Conservation (phyloP, 1,140 invertebrate genomes). For the Zelostemma sp. region DNA sequence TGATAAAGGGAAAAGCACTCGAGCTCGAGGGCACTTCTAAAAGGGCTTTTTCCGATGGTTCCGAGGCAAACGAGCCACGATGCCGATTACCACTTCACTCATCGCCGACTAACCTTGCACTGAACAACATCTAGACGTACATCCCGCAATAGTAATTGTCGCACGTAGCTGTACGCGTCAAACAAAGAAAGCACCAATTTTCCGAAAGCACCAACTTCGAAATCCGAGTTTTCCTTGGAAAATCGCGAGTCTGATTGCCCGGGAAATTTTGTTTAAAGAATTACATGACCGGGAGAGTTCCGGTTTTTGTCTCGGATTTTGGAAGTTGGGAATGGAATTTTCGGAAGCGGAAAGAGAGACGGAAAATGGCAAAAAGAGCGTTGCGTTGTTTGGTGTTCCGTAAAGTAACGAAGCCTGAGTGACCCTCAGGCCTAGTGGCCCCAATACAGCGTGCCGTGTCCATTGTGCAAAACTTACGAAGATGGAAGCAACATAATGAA, state of each 20-base stretch:
- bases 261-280: no score
- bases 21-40: conserved; percentile 10
- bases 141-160: conserved; percentile 51
- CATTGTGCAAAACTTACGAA: conserved; percentile 61
- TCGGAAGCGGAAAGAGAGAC: no score
- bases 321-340: no score
- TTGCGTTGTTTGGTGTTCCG: neutral
- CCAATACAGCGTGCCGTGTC: conserved; percentile 48
- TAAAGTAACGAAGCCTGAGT: neutral
- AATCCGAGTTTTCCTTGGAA: neutral
- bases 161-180: conserved; percentile 24
- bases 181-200: no score
- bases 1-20: neutral
- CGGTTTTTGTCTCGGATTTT: no score
- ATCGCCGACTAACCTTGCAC: conserved; percentile 67
- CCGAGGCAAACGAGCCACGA: conserved; percentile 40
- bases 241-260: neutral
- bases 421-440: conserved; percentile 51
- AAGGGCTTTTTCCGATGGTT: conserved; percentile 43
- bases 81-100: conserved; percentile 60
- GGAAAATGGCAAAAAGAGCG: no score
- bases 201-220: neutral
- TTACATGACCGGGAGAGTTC: no score
- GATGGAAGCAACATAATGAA: conserved; percentile 65
- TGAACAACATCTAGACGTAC: conserved; percentile 61